Conservation (phyloP, 2,797 vertebrate species). For the Taenioides sp. region DNA sequence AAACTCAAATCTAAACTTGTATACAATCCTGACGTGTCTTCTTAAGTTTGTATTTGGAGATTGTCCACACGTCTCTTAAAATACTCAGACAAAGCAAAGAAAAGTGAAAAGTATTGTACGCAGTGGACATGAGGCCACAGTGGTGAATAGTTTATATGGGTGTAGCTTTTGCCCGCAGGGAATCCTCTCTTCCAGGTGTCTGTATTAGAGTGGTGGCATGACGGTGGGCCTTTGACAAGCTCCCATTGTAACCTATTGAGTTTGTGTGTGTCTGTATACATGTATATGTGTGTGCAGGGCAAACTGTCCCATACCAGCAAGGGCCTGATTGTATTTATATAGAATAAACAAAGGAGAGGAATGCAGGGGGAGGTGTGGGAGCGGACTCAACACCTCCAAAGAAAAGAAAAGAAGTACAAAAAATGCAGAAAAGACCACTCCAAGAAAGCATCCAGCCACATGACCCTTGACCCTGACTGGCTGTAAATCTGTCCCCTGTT, state of each 20-base stretch:
- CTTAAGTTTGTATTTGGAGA: not conserved
- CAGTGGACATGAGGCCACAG: not conserved
- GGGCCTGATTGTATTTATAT: constrained; percentile 75
- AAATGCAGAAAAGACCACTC: constrained; percentile 72
- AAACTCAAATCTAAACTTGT: not conserved
- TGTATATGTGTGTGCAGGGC: constrained; percentile 61
- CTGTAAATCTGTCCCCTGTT: constrained; percentile 79
- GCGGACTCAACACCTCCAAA: constrained; percentile 69
- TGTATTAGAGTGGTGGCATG: constrained; percentile 25
- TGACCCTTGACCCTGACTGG: constrained; percentile 73
- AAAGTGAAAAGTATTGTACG: constrained; percentile 5
- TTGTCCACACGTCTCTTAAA: not conserved
- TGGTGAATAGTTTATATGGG: not conserved
- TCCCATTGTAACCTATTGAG: constrained; percentile 48
- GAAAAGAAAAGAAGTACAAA: constrained; percentile 68
- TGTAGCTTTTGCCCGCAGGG: not conserved
- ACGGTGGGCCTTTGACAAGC: constrained; percentile 42
- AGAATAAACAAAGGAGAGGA: constrained; percentile 79
- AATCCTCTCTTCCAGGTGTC: constrained; percentile 19
- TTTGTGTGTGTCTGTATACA: constrained; percentile 52
- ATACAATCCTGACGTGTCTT: not conserved
- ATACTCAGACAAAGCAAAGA: not conserved
- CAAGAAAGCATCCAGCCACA: constrained; percentile 77
- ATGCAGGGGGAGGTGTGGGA: constrained; percentile 77
- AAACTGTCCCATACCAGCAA: constrained; percentile 60